phyloP scores from a whole-genome alignment of 2,113 vertebrate species.

The Pollimyrus isidori region DNA sequence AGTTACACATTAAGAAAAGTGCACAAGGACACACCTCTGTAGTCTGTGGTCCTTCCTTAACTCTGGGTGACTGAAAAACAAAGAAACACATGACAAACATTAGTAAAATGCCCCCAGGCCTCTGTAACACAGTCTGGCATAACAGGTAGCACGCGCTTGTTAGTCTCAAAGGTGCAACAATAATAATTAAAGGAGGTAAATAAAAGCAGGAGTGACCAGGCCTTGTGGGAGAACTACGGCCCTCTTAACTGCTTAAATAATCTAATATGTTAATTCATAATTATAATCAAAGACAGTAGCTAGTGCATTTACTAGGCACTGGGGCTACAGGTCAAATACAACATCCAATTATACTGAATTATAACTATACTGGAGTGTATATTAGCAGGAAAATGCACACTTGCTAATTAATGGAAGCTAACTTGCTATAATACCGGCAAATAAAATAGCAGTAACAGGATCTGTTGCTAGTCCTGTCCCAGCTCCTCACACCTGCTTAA shows the following conservation, averaged over 20 bases:
- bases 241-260: not conserved
- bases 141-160: not conserved
- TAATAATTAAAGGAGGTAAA: not conserved
- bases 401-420: not conserved
- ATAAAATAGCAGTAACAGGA: not conserved
- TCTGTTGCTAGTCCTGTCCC: not conserved
- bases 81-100: conserved; percentile 15
- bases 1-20: not conserved
- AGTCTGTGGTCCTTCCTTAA: conserved; percentile 69
- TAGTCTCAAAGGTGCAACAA: not conserved
- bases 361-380: not conserved
- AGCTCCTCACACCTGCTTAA: not conserved
- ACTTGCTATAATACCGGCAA: not conserved
- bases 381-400: not conserved
- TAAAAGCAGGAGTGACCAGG: not conserved
- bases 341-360: not conserved
- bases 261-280: not conserved
- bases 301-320: not conserved
- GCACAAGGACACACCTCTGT: conserved; percentile 61
- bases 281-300: not conserved
- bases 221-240: not conserved
- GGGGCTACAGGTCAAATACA: not conserved
- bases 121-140: not conserved
- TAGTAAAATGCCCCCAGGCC: not conserved
- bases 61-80: conserved; percentile 69